Evolutionary conservation across 1,140 invertebrate genomes (phyloP).

Genomic region (Drosophila dunni): DNA sequence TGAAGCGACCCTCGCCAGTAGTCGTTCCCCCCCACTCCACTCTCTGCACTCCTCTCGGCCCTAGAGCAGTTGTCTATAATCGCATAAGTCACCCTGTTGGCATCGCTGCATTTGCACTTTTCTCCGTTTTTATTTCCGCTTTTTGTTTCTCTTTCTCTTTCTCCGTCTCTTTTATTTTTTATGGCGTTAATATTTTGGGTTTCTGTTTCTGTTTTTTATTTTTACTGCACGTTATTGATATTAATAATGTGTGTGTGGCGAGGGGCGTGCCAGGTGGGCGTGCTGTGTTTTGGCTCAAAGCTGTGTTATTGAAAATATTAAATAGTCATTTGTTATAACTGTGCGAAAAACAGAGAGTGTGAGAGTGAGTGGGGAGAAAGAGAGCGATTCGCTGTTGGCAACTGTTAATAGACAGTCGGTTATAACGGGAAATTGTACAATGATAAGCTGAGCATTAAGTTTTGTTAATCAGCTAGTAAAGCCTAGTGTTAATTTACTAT

Average conservation of each 20-base stretch:
- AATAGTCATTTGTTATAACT: conserved; percentile 73
- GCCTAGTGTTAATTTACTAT: not conserved
- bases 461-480: conserved; percentile 13
- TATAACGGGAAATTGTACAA: conserved; percentile 12
- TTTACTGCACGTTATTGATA: conserved; percentile 41
- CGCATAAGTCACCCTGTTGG: conserved; percentile 84
- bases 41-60: conserved; percentile 20
- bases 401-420: conserved; percentile 48
- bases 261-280: conserved; percentile 56
- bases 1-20: conserved; percentile 23
- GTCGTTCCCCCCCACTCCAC: not conserved
- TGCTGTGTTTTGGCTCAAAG: conserved; percentile 65
- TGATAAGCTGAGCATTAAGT: conserved; percentile 15
- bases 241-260: conserved; percentile 40
- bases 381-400: conserved; percentile 36
- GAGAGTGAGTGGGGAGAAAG: not conserved
- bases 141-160: conserved; percentile 31
- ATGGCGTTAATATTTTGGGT: conserved; percentile 65
- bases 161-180: conserved; percentile 50
- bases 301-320: conserved; percentile 80
- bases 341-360: conserved; percentile 3
- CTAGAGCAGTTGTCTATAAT: conserved; percentile 81
- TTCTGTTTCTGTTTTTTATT: conserved; percentile 32
- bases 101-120: conserved; percentile 80
- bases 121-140: conserved; percentile 38